A percentile compares a stretch with the other conserved stretches of the same genome.
Evolutionary conservation across 2,888 invertebrate genomes (phyloP).

Genomic region (Lycia hirtaria): DNA sequence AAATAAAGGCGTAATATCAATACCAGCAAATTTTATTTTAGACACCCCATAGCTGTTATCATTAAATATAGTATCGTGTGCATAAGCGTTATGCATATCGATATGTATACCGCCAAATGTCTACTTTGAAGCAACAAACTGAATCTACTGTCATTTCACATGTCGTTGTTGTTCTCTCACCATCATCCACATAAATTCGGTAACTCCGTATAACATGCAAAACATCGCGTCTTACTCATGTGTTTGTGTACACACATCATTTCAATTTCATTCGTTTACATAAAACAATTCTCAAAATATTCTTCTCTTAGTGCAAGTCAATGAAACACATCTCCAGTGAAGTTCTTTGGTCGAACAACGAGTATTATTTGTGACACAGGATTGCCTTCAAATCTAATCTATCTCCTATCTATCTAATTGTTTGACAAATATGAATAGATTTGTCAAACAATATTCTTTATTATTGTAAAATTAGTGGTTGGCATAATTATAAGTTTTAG

Average conservation of each 20-base stretch:
- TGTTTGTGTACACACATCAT: constrained; percentile 53
- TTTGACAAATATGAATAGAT: neutral
- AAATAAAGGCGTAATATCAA: too few relatives aligned
- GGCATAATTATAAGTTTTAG: too few relatives aligned
- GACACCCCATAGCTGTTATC: constrained; percentile 52
- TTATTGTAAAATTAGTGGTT: too few relatives aligned
- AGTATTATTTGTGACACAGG: constrained; percentile 41
- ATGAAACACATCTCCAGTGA: constrained; percentile 1
- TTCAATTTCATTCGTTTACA: constrained; percentile 40
- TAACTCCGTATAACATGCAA: constrained; percentile 70
- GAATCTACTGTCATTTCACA: constrained; percentile 62
- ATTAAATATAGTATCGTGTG: constrained; percentile 52
- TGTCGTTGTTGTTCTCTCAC: constrained; percentile 55
- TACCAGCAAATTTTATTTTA: too few relatives aligned
- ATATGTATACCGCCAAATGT: constrained; percentile 67
- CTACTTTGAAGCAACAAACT: constrained; percentile 73
- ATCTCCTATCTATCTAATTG: too few relatives aligned
- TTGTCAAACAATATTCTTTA: too few relatives aligned
- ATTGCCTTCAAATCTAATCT: constrained; percentile 18
- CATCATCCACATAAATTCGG: constrained; percentile 57
- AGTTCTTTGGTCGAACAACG: constrained; percentile 1
- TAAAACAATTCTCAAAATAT: constrained; percentile 37
- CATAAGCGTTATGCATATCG: constrained; percentile 70
- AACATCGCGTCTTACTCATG: constrained; percentile 61
- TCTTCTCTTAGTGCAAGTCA: constrained; percentile 18